Evolutionary conservation across 2,797 vertebrate species (phyloP).

Genomic region (Sphenodon punctatus): DNA sequence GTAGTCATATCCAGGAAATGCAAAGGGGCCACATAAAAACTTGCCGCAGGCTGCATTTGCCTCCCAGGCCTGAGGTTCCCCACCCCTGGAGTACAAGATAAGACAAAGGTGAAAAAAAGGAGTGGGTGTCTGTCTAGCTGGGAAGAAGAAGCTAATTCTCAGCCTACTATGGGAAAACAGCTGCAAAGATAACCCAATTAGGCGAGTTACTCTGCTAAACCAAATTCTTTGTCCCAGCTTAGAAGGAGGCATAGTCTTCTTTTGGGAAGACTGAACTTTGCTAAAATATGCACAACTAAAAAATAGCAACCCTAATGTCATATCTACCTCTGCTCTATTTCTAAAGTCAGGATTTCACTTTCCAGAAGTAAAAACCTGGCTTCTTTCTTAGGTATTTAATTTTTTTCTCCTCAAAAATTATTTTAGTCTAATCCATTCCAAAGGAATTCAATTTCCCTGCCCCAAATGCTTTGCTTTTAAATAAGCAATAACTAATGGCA

Average conservation of each 20-base stretch:
- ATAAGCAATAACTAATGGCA: background rate
- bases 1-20: too few relatives aligned
- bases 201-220: background rate
- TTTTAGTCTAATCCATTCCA: background rate
- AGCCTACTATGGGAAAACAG: background rate
- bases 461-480: background rate
- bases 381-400: background rate
- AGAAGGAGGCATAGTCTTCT: background rate
- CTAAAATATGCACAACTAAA: background rate
- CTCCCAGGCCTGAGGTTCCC: too few relatives aligned
- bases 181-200: background rate
- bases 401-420: background rate
- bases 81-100: background rate
- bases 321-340: background rate
- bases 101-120: background rate
- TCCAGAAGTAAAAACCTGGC: background rate
- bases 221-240: background rate
- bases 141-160: background rate
- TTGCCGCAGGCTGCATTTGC: too few relatives aligned
- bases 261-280: background rate
- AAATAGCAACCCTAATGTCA: background rate
- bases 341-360: background rate
- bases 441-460: slow-evolving; percentile 8
- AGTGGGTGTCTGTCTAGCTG: background rate
- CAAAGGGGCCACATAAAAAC: too few relatives aligned